Conservation (phyloP, 2,888 invertebrate species). For the Lasioglossum oenotherae region DNA sequence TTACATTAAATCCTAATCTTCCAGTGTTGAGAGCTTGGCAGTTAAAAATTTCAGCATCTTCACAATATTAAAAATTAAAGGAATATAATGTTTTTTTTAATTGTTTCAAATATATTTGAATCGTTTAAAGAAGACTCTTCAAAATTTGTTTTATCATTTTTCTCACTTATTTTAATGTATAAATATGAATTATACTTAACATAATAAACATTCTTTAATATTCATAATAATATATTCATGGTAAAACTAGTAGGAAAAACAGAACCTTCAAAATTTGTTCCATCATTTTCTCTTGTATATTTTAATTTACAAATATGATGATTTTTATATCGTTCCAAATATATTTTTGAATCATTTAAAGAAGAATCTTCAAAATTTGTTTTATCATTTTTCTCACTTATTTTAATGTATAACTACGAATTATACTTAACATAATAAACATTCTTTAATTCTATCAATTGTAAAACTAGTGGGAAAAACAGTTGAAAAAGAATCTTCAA, state of each 20-base stretch:
- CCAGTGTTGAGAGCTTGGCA: neutral
- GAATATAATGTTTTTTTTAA: neutral
- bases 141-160: neutral
- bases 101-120: neutral
- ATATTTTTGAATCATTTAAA: neutral
- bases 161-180: neutral
- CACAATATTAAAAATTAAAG: neutral
- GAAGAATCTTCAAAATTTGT: neutral
- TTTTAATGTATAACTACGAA: neutral
- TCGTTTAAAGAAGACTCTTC: neutral
- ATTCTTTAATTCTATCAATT: neutral
- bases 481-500: neutral
- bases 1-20: neutral
- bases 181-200: neutral
- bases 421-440: neutral
- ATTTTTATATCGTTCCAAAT: neutral
- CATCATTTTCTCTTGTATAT: neutral
- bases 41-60: too few species aligned
- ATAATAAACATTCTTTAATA: neutral
- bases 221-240: neutral
- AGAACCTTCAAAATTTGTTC: neutral
- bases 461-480: neutral
- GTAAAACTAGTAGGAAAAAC: neutral
- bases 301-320: too few species aligned
- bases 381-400: neutral